Evolutionary conservation across 2,888 invertebrate genomes (phyloP).

Genomic region (Atrina japonica): DNA sequence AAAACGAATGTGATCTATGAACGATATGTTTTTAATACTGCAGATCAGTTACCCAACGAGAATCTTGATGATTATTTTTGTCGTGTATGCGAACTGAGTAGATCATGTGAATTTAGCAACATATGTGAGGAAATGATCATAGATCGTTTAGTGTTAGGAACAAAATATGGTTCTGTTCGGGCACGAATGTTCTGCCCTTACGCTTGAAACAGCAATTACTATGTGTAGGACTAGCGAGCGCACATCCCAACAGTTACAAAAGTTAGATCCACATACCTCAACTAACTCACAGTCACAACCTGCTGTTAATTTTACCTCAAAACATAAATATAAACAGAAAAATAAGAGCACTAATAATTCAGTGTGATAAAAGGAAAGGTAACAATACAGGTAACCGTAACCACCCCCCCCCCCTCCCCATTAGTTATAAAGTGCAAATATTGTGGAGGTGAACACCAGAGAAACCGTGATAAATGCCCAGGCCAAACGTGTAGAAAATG

Average conservation of each 20-base stretch:
- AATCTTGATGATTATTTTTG: conserved; percentile 4
- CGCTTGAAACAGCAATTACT: conserved; percentile 13
- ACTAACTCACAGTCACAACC: too few relatives aligned
- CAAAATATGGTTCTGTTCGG: conserved; percentile 2
- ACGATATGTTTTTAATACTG: conserved; percentile 16
- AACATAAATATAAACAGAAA: too few relatives aligned
- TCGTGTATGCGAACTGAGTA: neutral
- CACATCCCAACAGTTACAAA: conserved; percentile 13
- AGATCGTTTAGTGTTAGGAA: conserved; percentile 13
- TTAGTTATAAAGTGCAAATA: conserved; percentile 17
- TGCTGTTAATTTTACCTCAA: too few relatives aligned
- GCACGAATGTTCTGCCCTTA: conserved; percentile 7
- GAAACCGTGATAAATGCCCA: conserved; percentile 3
- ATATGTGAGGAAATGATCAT: neutral
- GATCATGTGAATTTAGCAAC: conserved; percentile 5
- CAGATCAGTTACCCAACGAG: conserved; percentile 17
- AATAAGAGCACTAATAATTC: too few relatives aligned
- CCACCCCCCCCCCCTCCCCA: too few relatives aligned
- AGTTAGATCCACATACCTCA: too few relatives aligned
- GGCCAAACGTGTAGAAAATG: conserved; percentile 17
- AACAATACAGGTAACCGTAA: too few relatives aligned
- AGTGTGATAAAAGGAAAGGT: too few relatives aligned
- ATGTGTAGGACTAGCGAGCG: conserved; percentile 24
- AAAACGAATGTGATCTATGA: conserved; percentile 6
- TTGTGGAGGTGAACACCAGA: conserved; percentile 16